Evolutionary conservation across 2,888 invertebrate genomes (phyloP).

Genomic region (Oscheius sp.): DNA sequence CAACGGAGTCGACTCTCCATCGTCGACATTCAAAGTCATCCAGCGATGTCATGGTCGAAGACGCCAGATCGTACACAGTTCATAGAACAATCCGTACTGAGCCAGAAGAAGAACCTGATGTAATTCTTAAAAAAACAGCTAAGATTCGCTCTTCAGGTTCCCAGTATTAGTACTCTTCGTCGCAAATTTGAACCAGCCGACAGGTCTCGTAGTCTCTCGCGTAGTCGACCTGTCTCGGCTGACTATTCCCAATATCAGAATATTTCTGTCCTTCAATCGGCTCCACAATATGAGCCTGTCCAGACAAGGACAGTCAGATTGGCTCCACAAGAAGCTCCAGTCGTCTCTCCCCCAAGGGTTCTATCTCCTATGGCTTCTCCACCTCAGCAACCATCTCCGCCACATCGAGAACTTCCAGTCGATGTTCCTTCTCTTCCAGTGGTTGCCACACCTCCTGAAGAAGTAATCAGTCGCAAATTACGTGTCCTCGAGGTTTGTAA

Average conservation of each 20-base stretch:
- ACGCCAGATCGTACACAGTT: slow-evolving; percentile 18
- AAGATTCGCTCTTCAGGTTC: not conserved
- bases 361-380: not conserved
- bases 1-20: not conserved
- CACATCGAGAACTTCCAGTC: not conserved
- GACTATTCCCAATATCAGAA: slow-evolving; percentile 27
- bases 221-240: slow-evolving; percentile 21
- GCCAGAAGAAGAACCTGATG: slow-evolving; percentile 18
- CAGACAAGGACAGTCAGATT: slow-evolving; percentile 3
- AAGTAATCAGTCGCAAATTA: slow-evolving; percentile 5
- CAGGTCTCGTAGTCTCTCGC: not conserved
- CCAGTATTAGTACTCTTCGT: slow-evolving; percentile 32
- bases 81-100: slow-evolving; percentile 13
- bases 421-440: not conserved
- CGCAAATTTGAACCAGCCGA: slow-evolving; percentile 32
- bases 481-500: slow-evolving; percentile 1
- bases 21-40: slow-evolving; percentile 30
- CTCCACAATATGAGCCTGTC: not conserved
- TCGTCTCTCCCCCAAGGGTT: not conserved
- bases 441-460: not conserved
- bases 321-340: not conserved
- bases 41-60: slow-evolving; percentile 26
- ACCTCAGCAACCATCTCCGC: not conserved
- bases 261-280: not conserved
- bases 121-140: not conserved